Percentiles rank a stretch among this genome's conserved stretches.
Conservation (phyloP, 2,113 vertebrate genomes). For the Ia io region DNA sequence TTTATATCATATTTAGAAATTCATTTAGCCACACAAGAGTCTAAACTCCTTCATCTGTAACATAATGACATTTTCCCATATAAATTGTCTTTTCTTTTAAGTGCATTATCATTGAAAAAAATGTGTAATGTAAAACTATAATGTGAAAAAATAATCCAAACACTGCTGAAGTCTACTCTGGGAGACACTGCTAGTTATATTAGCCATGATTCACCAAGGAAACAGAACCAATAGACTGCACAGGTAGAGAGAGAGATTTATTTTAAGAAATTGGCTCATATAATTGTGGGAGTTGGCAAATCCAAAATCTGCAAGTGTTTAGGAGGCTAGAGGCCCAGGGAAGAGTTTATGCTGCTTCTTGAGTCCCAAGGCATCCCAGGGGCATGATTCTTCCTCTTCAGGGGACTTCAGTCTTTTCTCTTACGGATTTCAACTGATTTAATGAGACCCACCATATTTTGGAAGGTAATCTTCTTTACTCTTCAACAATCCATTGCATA, state of each 20-base stretch:
- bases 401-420: background rate
- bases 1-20: background rate
- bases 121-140: background rate
- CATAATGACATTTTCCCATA: background rate
- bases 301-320: background rate
- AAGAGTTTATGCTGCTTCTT: background rate
- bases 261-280: background rate
- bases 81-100: background rate
- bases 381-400: background rate
- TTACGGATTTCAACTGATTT: background rate
- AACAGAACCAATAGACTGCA: background rate
- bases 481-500: background rate
- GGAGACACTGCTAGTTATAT: background rate
- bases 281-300: background rate
- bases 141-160: background rate
- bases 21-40: background rate
- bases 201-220: background rate
- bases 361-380: background rate
- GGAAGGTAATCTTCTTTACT: background rate
- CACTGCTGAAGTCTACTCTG: background rate
- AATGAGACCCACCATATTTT: background rate
- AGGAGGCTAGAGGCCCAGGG: background rate
- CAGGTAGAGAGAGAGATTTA: background rate
- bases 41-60: background rate
- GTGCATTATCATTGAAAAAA: background rate